Evolutionary conservation across 2,113 vertebrate genomes (phyloP).

Genomic region (Isichthys henryi): DNA sequence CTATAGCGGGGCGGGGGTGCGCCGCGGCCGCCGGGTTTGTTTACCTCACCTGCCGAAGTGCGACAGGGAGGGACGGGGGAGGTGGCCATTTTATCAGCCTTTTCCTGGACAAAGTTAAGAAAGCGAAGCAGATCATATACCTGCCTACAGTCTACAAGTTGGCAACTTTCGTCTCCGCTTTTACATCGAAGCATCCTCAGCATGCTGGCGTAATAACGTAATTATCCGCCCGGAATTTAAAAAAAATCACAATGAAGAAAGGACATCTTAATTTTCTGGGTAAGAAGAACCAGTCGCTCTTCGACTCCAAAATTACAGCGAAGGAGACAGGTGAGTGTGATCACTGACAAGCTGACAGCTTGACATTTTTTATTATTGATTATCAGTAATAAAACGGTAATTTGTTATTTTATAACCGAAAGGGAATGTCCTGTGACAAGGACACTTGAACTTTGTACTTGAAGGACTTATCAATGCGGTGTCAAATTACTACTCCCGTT

Average conservation of each 20-base stretch:
- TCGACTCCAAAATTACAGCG: slow-evolving; percentile 51
- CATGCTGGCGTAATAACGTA: neutral
- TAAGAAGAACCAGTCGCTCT: slow-evolving; percentile 56
- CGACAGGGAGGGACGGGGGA: neutral
- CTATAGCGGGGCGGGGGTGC: neutral
- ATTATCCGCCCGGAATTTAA: neutral
- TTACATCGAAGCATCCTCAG: neutral
- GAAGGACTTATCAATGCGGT: neutral
- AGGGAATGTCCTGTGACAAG: neutral
- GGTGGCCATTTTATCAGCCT: slow-evolving; percentile 5
- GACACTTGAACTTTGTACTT: neutral
- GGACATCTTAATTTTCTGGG: slow-evolving; percentile 45
- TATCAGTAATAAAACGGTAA: neutral
- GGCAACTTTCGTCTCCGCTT: neutral
- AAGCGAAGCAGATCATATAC: neutral
- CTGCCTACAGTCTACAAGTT: neutral
- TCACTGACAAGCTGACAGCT: neutral
- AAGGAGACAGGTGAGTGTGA: slow-evolving; percentile 57
- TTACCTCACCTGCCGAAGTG: slow-evolving; percentile 9
- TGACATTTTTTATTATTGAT: neutral
- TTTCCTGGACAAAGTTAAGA: neutral
- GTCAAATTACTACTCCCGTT: neutral
- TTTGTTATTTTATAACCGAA: neutral
- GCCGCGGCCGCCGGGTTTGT: neutral
- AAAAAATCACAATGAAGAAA: slow-evolving; percentile 51